A percentile compares a stretch with the other conserved stretches of the same genome.
These are phyloP conservation scores for Cathartes aura DNA, from an alignment of 2,113 vertebrate species.

Conservation along the genomic window DNA sequence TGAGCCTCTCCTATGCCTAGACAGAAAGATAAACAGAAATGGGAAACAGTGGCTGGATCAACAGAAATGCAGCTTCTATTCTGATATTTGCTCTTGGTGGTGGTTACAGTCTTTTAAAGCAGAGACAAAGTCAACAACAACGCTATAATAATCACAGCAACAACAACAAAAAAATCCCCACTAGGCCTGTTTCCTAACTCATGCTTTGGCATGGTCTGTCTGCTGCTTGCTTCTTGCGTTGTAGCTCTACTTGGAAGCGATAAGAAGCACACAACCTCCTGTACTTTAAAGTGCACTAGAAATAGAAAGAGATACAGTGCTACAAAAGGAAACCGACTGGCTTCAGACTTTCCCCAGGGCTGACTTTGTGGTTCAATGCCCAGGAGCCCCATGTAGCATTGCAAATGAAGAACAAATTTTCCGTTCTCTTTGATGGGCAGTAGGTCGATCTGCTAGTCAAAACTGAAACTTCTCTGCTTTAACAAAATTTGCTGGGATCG, in stretches of 20 bases:
- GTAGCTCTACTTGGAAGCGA: neutral
- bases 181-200: neutral
- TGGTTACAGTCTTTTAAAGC: neutral
- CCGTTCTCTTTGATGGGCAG: rapidly evolving
- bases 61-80: neutral
- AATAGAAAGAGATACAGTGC: slow-evolving; percentile 53
- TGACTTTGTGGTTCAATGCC: neutral
- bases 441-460: neutral
- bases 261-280: slow-evolving; percentile 12
- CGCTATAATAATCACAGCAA: neutral
- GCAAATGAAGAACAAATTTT: neutral
- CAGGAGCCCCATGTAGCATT: neutral
- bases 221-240: neutral
- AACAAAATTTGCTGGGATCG: rapidly evolving
- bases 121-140: neutral
- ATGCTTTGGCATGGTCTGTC: neutral
- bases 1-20: neutral
- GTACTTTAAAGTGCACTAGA: slow-evolving; percentile 19
- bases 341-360: neutral
- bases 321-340: neutral
- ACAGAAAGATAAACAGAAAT: slow-evolving; percentile 11
- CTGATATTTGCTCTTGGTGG: neutral
- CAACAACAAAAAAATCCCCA: neutral
- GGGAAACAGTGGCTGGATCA: neutral
- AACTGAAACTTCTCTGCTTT: neutral